Conservation (phyloP, 1,140 invertebrate species). For the Ylistrum balloti region DNA sequence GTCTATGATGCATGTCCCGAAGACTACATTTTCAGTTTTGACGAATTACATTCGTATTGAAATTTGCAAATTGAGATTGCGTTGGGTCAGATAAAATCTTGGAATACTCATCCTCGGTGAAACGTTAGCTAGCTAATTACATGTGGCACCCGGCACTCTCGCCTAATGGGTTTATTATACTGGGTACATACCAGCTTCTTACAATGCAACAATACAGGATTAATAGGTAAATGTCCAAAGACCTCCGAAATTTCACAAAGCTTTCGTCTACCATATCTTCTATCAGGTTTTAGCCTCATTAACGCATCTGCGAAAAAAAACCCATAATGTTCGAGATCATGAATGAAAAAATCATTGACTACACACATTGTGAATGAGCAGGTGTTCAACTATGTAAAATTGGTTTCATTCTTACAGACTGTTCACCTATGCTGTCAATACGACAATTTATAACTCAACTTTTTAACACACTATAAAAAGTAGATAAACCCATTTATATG, state of each 20-base stretch:
- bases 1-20: background rate
- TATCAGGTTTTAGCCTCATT: background rate
- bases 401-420: background rate
- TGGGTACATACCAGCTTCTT: background rate
- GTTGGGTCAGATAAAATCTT: background rate
- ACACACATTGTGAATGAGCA: background rate
- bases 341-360: constrained; percentile 40
- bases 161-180: constrained; percentile 6
- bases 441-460: background rate
- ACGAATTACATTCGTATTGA: constrained; percentile 35
- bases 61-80: constrained; percentile 39
- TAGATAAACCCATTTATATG: background rate
- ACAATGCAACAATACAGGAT: background rate
- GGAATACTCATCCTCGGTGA: background rate
- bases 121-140: constrained; percentile 4
- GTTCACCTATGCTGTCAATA: background rate
- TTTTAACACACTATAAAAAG: background rate
- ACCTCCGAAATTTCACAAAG: background rate
- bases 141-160: constrained; percentile 36
- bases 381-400: background rate
- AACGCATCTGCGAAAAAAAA: background rate
- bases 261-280: background rate
- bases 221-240: constrained; percentile 39
- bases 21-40: constrained; percentile 15
- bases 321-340: background rate